These are phyloP conservation scores for Ornithoptera priamus DNA, from an alignment of 2,888 invertebrate species.

Conservation along the genomic window DNA sequence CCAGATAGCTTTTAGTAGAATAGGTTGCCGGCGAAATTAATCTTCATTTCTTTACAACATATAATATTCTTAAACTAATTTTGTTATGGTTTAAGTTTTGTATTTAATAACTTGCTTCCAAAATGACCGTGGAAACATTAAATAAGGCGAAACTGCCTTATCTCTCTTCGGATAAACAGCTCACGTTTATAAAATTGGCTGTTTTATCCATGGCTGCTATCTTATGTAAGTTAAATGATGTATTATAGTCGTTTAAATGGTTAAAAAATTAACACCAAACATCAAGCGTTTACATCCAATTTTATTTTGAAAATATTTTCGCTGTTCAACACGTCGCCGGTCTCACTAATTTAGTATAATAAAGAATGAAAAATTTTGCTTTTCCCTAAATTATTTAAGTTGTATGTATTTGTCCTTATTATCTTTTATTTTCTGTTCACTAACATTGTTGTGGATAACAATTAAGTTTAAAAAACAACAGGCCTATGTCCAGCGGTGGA, in stretches of 20 bases:
- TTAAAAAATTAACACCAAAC: not conserved
- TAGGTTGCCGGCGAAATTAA: conserved; percentile 71
- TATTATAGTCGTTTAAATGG: not conserved
- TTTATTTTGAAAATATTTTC: too few species aligned
- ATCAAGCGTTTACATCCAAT: too few species aligned
- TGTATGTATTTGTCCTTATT: too few species aligned
- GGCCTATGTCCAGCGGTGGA: too few species aligned
- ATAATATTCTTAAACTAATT: conserved; percentile 36
- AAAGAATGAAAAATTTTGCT: too few species aligned
- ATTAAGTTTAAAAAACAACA: too few species aligned
- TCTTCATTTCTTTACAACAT: conserved; percentile 33
- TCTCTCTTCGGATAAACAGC: conserved; percentile 74
- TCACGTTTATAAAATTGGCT: conserved; percentile 83
- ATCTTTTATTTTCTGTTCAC: too few species aligned
- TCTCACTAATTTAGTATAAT: too few species aligned
- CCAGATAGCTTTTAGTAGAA: conserved; percentile 36
- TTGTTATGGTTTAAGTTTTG: conserved; percentile 39
- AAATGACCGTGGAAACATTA: conserved; percentile 68
- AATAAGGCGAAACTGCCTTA: conserved; percentile 61
- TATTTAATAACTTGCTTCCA: conserved; percentile 38
- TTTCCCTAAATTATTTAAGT: too few species aligned
- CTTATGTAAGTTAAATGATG: conserved; percentile 86
- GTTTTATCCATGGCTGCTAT: conserved; percentile 95
- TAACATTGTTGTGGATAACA: too few species aligned
- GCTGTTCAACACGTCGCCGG: too few species aligned